A percentile compares a stretch with the other conserved stretches of the same genome.
Evolutionary conservation across 2,113 vertebrate species (phyloP).

Genomic region (Odobenus rosmarus): DNA sequence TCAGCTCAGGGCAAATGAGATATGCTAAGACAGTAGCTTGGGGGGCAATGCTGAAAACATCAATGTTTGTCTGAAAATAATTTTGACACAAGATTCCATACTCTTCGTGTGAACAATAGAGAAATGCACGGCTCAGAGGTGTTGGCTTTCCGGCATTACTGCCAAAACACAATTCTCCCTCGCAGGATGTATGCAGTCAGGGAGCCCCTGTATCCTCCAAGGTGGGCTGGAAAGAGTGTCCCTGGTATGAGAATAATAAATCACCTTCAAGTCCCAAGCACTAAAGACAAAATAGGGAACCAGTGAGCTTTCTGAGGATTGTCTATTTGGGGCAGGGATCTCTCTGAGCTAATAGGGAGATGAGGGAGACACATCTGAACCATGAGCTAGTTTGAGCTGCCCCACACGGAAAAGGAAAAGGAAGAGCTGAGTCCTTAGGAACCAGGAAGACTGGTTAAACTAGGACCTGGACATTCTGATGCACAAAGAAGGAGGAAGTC

Average conservation of each 20-base stretch:
- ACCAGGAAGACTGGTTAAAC: conserved; percentile 38
- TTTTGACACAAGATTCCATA: not conserved
- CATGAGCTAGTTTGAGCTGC: not conserved
- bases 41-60: not conserved
- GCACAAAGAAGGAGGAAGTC: not conserved
- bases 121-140: not conserved
- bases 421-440: not conserved
- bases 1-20: conserved; percentile 9
- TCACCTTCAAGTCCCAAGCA: not conserved
- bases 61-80: not conserved
- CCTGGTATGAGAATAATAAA: not conserved
- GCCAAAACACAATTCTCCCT: not conserved
- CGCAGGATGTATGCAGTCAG: not conserved
- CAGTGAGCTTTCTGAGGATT: not conserved
- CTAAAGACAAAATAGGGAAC: not conserved
- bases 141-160: not conserved
- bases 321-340: not conserved
- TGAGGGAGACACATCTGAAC: not conserved
- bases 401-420: not conserved
- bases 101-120: not conserved
- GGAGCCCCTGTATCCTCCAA: not conserved
- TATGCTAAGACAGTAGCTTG: not conserved
- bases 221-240: not conserved
- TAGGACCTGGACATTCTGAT: not conserved
- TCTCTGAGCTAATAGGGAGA: not conserved